These are phyloP conservation scores for Pectinophora gossypiella DNA, from an alignment of 1,140 invertebrate species.

Conservation along the genomic window DNA sequence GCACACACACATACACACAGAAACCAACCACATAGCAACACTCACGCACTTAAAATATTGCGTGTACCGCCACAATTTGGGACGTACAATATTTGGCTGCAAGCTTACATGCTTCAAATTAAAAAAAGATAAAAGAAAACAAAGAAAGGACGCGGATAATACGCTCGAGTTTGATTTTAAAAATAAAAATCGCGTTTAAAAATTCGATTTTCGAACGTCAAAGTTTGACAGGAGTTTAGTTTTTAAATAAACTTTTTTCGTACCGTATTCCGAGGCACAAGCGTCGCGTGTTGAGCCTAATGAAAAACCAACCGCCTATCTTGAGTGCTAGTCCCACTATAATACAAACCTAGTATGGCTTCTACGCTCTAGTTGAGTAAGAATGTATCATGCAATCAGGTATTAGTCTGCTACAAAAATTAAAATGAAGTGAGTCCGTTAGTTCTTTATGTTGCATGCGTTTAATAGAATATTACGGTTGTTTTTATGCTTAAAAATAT, in stretches of 20 bases:
- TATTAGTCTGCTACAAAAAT: no score
- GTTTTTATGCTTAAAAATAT: no score
- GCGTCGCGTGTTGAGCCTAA: conserved; percentile 16
- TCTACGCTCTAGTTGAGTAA: conserved; percentile 63
- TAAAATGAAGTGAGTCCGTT: no score
- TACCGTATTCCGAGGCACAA: conserved; percentile 28
- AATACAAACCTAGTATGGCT: conserved; percentile 48
- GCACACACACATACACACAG: conserved; percentile 22
- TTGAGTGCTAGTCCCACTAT: conserved; percentile 49
- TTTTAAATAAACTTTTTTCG: conserved; percentile 19
- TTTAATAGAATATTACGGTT: no score
- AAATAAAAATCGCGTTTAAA: not conserved
- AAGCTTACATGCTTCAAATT: not conserved
- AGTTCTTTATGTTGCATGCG: no score
- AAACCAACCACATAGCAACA: conserved; percentile 6
- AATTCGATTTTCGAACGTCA: conserved; percentile 13
- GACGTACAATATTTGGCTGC: not conserved
- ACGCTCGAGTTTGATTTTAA: no score
- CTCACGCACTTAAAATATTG: not conserved
- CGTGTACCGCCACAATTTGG: not conserved
- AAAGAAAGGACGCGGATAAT: no score
- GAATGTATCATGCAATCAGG: conserved; percentile 54
- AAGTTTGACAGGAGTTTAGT: conserved; percentile 8
- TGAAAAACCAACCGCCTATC: conserved; percentile 42
- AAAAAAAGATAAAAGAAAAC: not conserved